Evolutionary conservation across 2,888 invertebrate species (phyloP), one percentile per base, ranked within the genome.

Genomic region (Pyrgus malvae): DNA sequence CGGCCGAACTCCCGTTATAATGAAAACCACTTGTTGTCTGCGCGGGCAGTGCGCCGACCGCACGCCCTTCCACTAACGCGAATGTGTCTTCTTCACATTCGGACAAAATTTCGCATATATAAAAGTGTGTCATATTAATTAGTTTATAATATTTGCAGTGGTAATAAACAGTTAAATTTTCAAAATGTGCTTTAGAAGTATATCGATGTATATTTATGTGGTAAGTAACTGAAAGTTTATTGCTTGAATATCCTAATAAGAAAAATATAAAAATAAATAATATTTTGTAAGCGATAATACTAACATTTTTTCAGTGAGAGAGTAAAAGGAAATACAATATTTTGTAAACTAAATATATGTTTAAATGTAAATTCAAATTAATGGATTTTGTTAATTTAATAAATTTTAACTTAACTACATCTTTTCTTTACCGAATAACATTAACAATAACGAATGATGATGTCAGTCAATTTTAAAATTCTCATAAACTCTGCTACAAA

Each of bases 1-100:
- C 72, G 79, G 78, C 84, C 78, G 76, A 88, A 86, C 78, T 90
- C 89, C 89, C 89, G 89, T 90, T 89, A 89, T 87, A 87, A 82
- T 83, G 70, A 66, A 73, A 75, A 83, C 74, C 82, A 84, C 83
- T 86, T 85, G 84, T 85, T 86, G 82, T 87, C 81, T 86, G 83
- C 57, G 59, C 64, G 83, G 86, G 88, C 88, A 86, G 88, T 88
- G 89, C 88, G 86, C 87, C 83, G 86, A 86, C 80, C 82, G 87
- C 89, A 84, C 83, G 88, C 88, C 87, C 87, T 83, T 80, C 74
- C 71, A 76, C 62, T 78, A 70, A 75, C 80, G 89, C 86, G 86
- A 88, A 89, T 89, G 89, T 87, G 75, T 79, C 74, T 80, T 82
- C 78, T 76, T 81, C 76, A 82, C 74, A 80, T 72, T 81, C 75